Base-by-base conservation (phyloP, 2,797 vertebrate species). In the Syngnathus acus region DNA sequence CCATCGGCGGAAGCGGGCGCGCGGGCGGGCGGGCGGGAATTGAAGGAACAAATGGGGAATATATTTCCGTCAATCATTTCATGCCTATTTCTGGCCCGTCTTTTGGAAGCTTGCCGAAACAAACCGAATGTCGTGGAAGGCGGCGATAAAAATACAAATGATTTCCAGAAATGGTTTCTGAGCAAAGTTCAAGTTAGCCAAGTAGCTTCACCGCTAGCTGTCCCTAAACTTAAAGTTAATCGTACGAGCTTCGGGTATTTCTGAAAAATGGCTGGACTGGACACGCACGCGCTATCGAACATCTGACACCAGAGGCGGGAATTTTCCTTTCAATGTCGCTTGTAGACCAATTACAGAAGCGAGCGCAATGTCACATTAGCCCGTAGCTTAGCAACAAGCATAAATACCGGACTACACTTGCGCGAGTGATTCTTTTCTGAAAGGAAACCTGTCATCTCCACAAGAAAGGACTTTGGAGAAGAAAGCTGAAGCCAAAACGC, bases 1-100 rank as follows among this genome's bases (percentile, higher is more conserved):
- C 75, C 78, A 81, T 80, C 72, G 32, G 65, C 82, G 80, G 78
- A 84, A 87, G 87, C 83, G 87, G 89, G 82, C 19, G 66, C 82
- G 81, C 80, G 85, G 88, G 86, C 83, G 23, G 23, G 43, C 0
- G 43, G 11, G 43, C 13, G 38, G 39, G n/a, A 14, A 42, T 61
- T 42, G 40, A 42, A 42, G 21, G 13, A 45, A 26, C 42, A 62
- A 62, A 62, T 54, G 21, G 21, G 26, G 53, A 54, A 54, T 11
- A 54, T 23, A 26, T 26, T 26, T 54, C 55, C 26, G 14, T 57
- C 55, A 37, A 57, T 57, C 54, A 37, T 32, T 57, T 16, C 26
- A 57, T 6, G 26, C 23, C 23, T 26, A 32, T 57, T 57, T 57
- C 26, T 1, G 13, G 37, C 26, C 14, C 14, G 26, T 37, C 14